A percentile compares a stretch with the other conserved stretches of the same genome.
Conservation (phyloP, 2,888 invertebrate species). For the Volucella bombylans region DNA sequence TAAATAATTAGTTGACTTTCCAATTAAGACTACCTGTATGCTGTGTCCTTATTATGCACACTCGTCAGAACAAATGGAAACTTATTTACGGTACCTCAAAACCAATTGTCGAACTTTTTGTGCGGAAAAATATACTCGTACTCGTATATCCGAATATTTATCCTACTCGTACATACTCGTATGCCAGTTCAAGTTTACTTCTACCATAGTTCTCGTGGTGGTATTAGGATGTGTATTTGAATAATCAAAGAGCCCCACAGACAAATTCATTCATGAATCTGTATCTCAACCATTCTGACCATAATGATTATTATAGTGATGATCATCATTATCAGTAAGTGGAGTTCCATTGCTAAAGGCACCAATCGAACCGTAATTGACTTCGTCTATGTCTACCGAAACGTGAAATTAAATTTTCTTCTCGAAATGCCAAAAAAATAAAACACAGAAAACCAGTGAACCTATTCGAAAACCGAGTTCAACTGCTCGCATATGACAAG, state of each 20-base stretch:
- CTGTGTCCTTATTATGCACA: too few species aligned
- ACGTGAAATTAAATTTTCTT: slow-evolving; percentile 67
- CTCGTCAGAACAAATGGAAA: too few species aligned
- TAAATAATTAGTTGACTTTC: neutral
- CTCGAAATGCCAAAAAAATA: slow-evolving; percentile 41
- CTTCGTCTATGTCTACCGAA: slow-evolving; percentile 59
- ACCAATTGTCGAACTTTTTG: neutral
- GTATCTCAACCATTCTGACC: neutral
- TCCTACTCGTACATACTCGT: too few species aligned
- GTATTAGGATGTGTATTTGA: neutral
- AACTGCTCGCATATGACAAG: neutral
- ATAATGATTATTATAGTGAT: too few species aligned
- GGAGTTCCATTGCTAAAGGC: neutral
- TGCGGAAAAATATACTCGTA: neutral
- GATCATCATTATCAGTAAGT: neutral
- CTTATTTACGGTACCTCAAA: neutral
- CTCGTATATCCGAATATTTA: neutral
- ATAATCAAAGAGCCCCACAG: neutral
- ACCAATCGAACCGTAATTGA: slow-evolving; percentile 40
- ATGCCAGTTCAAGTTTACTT: slow-evolving; percentile 1
- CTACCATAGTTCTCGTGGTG: neutral
- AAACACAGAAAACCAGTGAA: slow-evolving; percentile 1
- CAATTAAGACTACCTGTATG: too few species aligned
- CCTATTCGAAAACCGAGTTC: slow-evolving; percentile 1
- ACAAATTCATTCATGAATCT: slow-evolving; percentile 1